Percentiles rank a stretch among this genome's conserved stretches.
Conservation (phyloP, 2,797 vertebrate genomes). For the Poeciliopsis infans region DNA sequence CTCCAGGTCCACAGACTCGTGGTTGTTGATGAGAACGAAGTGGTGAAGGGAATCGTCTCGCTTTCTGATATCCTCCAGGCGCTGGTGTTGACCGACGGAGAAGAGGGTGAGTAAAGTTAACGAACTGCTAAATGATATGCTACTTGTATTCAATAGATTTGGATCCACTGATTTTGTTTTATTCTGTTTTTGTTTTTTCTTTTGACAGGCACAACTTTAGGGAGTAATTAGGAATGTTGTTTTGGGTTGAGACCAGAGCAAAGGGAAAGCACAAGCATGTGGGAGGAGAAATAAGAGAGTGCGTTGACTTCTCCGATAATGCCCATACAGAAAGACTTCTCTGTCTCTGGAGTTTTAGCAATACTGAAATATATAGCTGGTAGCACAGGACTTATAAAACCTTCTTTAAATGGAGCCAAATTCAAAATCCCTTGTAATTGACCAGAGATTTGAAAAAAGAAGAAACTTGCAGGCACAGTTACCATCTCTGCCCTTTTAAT, state of each 20-base stretch:
- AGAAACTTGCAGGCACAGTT: conserved; percentile 15
- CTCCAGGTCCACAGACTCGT: conserved; percentile 93
- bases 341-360: conserved; percentile 37
- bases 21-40: conserved; percentile 92
- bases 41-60: conserved; percentile 95
- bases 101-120: conserved; percentile 67
- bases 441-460: conserved; percentile 28
- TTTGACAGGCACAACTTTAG: conserved; percentile 68
- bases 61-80: conserved; percentile 96
- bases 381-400: conserved; percentile 14
- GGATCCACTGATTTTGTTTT: background rate
- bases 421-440: conserved; percentile 10
- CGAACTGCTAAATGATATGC: background rate
- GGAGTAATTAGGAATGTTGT: background rate
- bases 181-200: background rate
- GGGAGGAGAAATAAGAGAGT: conserved; percentile 12
- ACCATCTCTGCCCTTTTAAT: conserved; percentile 10
- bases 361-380: conserved; percentile 35
- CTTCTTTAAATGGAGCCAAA: conserved; percentile 48
- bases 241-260: conserved; percentile 22
- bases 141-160: background rate
- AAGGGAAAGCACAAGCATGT: conserved; percentile 23
- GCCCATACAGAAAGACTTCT: conserved; percentile 18
- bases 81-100: conserved; percentile 87
- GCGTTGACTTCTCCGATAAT: conserved; percentile 16